Evolutionary conservation across 2,797 vertebrate species (phyloP).

Genomic region (Enteromius fasciolatus): DNA sequence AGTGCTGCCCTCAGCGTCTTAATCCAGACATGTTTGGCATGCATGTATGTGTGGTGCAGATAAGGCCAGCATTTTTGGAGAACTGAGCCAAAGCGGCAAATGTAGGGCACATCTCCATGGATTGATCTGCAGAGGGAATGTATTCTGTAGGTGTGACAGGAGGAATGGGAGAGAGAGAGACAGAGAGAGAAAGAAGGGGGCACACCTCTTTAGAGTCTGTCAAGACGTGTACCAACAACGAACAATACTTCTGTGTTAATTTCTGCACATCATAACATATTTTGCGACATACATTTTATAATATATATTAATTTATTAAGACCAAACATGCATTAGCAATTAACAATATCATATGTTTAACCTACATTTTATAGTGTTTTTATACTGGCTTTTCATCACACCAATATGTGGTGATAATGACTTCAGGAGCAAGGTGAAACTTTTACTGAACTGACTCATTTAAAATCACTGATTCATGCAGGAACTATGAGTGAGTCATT

Average conservation of each 20-base stretch:
- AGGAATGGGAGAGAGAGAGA: not conserved
- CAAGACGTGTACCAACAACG: not conserved
- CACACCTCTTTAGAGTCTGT: not conserved
- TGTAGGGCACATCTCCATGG: constrained; percentile 68
- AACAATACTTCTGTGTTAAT: not conserved
- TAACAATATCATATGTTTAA: not conserved
- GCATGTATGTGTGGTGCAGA: constrained; percentile 60
- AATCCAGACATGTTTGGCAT: constrained; percentile 60
- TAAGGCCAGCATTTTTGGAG: constrained; percentile 56
- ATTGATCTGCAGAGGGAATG: constrained; percentile 65
- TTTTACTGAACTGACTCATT: not conserved
- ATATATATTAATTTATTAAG: not conserved
- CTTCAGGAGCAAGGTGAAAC: not conserved
- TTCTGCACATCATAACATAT: not conserved
- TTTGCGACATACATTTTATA: no score
- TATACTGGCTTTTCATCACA: not conserved
- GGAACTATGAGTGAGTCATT: not conserved
- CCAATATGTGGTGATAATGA: not conserved
- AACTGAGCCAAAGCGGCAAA: constrained; percentile 57
- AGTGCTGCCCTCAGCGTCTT: constrained; percentile 51
- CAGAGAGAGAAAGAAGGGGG: not conserved
- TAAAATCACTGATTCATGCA: not conserved
- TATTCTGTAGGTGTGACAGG: constrained; percentile 65
- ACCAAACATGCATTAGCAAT: not conserved
- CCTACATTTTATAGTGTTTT: not conserved